phyloP scores from a whole-genome alignment of 2,888 invertebrate genomes.

The Criorhina ranunculi region DNA sequence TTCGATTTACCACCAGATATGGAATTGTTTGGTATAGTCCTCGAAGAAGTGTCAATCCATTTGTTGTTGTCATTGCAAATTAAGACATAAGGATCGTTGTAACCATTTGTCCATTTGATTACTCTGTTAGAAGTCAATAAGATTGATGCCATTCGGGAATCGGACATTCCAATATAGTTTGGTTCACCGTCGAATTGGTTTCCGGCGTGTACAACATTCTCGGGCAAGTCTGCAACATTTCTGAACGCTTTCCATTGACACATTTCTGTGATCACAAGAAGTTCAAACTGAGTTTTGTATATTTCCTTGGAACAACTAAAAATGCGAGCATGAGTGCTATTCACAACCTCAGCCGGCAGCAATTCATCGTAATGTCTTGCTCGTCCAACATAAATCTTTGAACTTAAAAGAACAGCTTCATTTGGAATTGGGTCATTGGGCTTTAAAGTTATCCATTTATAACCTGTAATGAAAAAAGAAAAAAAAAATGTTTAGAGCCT shows the following conservation, averaged over 20 bases:
- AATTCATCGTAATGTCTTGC: slow-evolving; percentile 27
- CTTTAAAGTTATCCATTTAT: slow-evolving; percentile 2
- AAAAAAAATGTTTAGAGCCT: too few species aligned
- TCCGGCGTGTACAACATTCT: slow-evolving; percentile 7
- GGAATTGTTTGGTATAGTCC: neutral
- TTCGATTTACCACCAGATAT: slow-evolving; percentile 11
- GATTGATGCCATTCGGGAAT: neutral
- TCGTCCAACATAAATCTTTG: neutral
- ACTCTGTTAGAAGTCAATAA: neutral
- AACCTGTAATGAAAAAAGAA: slow-evolving; percentile 10
- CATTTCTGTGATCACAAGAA: neutral
- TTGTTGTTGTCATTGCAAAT: neutral
- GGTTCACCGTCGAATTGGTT: slow-evolving; percentile 1
- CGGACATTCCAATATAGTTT: neutral
- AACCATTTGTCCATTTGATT: neutral
- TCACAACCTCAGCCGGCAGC: slow-evolving; percentile 13
- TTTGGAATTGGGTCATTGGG: neutral
- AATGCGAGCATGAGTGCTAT: neutral
- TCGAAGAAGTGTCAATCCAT: slow-evolving; percentile 12
- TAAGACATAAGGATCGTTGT: neutral
- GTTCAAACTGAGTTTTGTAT: slow-evolving; percentile 7
- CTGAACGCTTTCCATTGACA: neutral
- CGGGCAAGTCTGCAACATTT: neutral
- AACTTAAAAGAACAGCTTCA: neutral
- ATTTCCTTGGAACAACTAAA: neutral